These are phyloP conservation scores for Ginglymostoma cirratum DNA, from an alignment of 2,113 vertebrate species.

Conservation along the genomic window DNA sequence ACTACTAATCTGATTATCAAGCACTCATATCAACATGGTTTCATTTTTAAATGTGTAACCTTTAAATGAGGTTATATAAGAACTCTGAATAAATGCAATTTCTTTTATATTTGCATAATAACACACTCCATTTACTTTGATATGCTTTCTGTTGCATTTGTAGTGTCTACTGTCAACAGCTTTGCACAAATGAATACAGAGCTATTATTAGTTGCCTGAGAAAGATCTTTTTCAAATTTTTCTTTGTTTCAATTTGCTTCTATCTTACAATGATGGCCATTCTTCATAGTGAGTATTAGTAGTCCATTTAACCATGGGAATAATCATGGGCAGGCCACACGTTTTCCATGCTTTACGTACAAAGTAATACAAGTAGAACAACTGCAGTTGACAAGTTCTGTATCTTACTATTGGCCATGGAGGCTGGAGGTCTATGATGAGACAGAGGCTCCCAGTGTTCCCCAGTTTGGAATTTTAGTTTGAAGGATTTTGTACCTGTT, in stretches of 20 bases:
- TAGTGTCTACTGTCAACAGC: background rate
- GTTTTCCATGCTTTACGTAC: no score
- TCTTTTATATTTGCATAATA: constrained; percentile 23
- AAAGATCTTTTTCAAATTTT: background rate
- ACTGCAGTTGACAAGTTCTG: background rate
- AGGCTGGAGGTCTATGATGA: background rate
- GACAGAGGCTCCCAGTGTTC: background rate
- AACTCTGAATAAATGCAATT: constrained; percentile 15
- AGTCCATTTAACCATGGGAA: background rate
- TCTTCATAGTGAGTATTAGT: background rate
- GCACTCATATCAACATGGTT: background rate
- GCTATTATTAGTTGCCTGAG: background rate
- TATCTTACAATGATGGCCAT: background rate
- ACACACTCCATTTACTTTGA: constrained; percentile 16
- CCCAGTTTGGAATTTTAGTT: background rate
- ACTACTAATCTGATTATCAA: background rate
- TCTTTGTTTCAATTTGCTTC: background rate
- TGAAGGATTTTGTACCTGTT: background rate
- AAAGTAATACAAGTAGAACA: background rate
- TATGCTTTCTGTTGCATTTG: background rate
- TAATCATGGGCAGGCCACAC: no score
- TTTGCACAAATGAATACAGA: background rate
- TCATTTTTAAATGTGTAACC: constrained; percentile 15
- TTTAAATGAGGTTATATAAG: constrained; percentile 29
- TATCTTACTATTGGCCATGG: background rate